These are phyloP conservation scores for Drosophila sucinea DNA, from an alignment of 1,140 invertebrate species.

Conservation along the genomic window DNA sequence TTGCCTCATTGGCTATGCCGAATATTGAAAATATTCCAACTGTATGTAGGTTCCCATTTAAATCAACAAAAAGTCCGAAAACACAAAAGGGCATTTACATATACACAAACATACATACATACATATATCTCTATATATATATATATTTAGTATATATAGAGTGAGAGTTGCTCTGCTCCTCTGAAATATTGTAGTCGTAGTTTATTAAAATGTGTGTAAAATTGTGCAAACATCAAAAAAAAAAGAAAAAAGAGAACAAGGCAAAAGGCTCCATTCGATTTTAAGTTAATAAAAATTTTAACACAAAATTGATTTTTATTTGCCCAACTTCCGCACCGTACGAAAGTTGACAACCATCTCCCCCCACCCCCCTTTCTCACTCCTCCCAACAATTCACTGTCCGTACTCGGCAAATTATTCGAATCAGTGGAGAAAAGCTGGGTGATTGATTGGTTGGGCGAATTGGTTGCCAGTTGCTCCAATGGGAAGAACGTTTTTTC, in stretches of 20 bases:
- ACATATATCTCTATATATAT: neutral
- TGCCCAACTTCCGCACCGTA: slow-evolving; percentile 20
- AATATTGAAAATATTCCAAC: slow-evolving; percentile 30
- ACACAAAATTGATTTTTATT: slow-evolving; percentile 30
- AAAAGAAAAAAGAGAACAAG: slow-evolving; percentile 1
- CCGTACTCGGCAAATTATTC: slow-evolving; percentile 21
- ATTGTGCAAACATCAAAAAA: slow-evolving; percentile 17
- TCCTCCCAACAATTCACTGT: neutral
- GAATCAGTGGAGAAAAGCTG: slow-evolving; percentile 20
- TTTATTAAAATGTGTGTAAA: slow-evolving; percentile 30
- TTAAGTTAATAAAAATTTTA: slow-evolving; percentile 33
- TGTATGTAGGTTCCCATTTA: slow-evolving; percentile 5
- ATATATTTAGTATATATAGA: neutral
- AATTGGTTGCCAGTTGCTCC: slow-evolving; percentile 16
- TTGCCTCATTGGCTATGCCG: slow-evolving; percentile 27
- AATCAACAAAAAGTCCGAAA: slow-evolving; percentile 14
- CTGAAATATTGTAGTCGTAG: slow-evolving; percentile 24
- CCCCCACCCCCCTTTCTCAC: neutral
- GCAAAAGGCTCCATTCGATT: slow-evolving; percentile 21
- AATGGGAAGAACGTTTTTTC: neutral
- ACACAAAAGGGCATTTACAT: neutral
- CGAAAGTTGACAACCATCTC: neutral
- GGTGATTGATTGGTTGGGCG: slow-evolving; percentile 14
- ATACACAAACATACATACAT: neutral
- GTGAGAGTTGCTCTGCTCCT: neutral